Evolutionary conservation across 1,140 invertebrate genomes (phyloP).

Genomic region (Cecropterus lyciades): DNA sequence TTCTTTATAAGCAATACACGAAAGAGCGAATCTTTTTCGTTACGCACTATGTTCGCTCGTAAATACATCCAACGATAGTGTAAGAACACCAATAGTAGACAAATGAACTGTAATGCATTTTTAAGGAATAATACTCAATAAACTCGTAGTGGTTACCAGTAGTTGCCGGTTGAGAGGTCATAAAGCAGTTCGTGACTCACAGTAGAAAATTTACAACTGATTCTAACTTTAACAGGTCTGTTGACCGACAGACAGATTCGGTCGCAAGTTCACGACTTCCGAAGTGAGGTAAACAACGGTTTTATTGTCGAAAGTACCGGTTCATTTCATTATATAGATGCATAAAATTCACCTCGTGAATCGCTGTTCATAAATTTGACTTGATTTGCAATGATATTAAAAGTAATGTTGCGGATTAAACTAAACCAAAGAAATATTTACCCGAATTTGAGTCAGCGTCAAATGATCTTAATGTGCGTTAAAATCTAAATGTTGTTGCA

Average conservation of each 20-base stretch:
- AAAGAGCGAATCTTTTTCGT: neutral
- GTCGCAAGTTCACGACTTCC: slow-evolving; percentile 30
- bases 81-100: slow-evolving; percentile 2
- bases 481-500: too few relatives aligned
- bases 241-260: slow-evolving; percentile 27
- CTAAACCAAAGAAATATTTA: too few relatives aligned
- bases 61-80: neutral
- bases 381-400: slow-evolving; percentile 9
- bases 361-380: slow-evolving; percentile 9
- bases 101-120: slow-evolving; percentile 10
- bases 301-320: slow-evolving; percentile 20
- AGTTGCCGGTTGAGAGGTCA: slow-evolving; percentile 5
- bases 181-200: slow-evolving; percentile 27
- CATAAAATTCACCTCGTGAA: slow-evolving; percentile 20
- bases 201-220: slow-evolving; percentile 22
- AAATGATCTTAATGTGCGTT: too few relatives aligned
- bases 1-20: neutral
- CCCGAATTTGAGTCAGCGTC: too few relatives aligned
- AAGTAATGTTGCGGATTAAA: too few relatives aligned
- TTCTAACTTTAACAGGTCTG: slow-evolving; percentile 29
- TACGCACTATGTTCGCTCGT: neutral
- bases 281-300: slow-evolving; percentile 34
- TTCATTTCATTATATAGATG: slow-evolving; percentile 27
- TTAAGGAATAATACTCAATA: slow-evolving; percentile 20
- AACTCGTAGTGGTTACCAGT: slow-evolving; percentile 2